phyloP scores from a whole-genome alignment of 1,140 invertebrate genomes.

The Agrilus planipennis region DNA sequence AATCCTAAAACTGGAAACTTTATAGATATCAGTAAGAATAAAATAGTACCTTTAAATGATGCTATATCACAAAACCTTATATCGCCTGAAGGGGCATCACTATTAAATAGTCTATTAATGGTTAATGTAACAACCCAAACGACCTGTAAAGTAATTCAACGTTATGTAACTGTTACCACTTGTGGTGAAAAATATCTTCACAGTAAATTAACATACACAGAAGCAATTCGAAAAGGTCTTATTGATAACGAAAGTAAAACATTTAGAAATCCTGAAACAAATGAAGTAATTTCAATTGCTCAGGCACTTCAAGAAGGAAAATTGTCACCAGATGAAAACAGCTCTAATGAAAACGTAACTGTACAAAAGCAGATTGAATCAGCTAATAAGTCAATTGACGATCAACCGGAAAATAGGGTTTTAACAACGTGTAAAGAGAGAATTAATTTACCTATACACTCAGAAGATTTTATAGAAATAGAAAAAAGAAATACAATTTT shows the following conservation, averaged over 20 bases:
- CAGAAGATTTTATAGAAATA: conserved; percentile 24
- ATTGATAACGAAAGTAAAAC: conserved; percentile 67
- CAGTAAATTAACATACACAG: conserved; percentile 59
- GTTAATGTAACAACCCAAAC: conserved; percentile 76
- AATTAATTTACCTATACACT: conserved; percentile 31
- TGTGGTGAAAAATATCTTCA: conserved; percentile 45
- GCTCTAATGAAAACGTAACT: conserved; percentile 8
- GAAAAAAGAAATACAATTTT: conserved; percentile 33
- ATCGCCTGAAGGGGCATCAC: conserved; percentile 70
- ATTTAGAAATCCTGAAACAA: conserved; percentile 68
- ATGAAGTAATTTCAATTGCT: conserved; percentile 63
- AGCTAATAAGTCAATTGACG: conserved; percentile 11
- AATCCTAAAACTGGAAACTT: conserved; percentile 80
- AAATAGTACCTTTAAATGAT: conserved; percentile 69
- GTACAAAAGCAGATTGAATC: background rate
- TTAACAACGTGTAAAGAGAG: conserved; percentile 7
- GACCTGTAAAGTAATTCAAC: conserved; percentile 66
- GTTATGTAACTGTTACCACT: conserved; percentile 62
- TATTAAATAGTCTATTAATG: conserved; percentile 70
- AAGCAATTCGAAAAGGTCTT: conserved; percentile 63
- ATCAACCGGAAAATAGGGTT: conserved; percentile 17
- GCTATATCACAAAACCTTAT: conserved; percentile 76
- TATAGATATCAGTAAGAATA: conserved; percentile 61
- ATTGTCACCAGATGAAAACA: conserved; percentile 44
- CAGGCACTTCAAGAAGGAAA: conserved; percentile 66